Conservation (phyloP, 2,888 invertebrate species). For the Stenichneumon culpator region DNA sequence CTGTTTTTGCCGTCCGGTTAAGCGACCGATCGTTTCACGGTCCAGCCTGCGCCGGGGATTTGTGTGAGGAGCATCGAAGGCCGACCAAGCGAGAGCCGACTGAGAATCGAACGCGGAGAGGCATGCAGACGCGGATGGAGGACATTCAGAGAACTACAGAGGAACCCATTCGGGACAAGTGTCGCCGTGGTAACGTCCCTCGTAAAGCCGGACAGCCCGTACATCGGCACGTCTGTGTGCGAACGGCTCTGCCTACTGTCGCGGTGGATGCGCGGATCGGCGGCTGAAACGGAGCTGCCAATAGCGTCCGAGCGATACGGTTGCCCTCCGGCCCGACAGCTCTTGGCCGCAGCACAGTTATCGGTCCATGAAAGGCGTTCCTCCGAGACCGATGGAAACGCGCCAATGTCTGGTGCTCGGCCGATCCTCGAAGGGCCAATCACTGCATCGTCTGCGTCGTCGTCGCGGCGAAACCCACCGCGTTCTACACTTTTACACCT, state of each 20-base stretch:
- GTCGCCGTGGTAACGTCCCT: slow-evolving; percentile 76
- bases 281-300: neutral
- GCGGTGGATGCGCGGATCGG: slow-evolving; percentile 29
- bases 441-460: neutral
- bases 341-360: neutral
- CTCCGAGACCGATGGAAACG: neutral
- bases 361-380: neutral
- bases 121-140: slow-evolving; percentile 26
- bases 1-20: neutral
- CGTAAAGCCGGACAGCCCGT: slow-evolving; percentile 71
- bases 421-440: neutral
- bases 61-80: slow-evolving; percentile 49
- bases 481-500: neutral
- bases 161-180: slow-evolving; percentile 71
- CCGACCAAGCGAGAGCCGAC: slow-evolving; percentile 33
- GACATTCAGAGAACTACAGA: slow-evolving; percentile 50
- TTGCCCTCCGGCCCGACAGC: neutral
- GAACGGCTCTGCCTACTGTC: slow-evolving; percentile 57
- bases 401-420: neutral
- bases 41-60: slow-evolving; percentile 3
- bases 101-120: slow-evolving; percentile 42
- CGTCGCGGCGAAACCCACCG: neutral
- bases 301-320: neutral
- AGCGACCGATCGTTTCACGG: neutral
- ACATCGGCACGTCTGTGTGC: slow-evolving; percentile 64